Evolutionary conservation across 2,888 invertebrate genomes (phyloP).

Genomic region (Prenolepis imparis): DNA sequence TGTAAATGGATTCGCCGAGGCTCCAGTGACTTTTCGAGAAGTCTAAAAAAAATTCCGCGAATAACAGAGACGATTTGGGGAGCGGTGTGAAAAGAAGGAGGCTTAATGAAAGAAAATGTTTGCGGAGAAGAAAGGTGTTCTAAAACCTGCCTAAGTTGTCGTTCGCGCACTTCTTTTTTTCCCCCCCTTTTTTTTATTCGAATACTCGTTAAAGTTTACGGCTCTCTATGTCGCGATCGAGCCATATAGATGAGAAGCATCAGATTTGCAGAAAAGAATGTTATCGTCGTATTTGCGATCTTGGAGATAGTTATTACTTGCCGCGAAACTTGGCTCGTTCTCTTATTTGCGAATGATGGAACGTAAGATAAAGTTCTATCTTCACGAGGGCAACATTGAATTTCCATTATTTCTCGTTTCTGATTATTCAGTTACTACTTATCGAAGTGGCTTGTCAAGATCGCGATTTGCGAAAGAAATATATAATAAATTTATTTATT

Average conservation of each 20-base stretch:
- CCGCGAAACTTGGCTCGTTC: constrained; percentile 10
- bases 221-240: not conserved
- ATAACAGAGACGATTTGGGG: constrained; percentile 65
- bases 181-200: not conserved
- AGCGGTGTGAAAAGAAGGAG: constrained; percentile 67
- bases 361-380: not conserved
- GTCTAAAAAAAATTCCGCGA: constrained; percentile 62
- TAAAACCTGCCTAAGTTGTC: constrained; percentile 43
- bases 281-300: constrained; percentile 2
- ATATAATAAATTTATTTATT: not conserved
- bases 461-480: not conserved
- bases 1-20: constrained; percentile 71
- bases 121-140: constrained; percentile 56
- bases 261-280: constrained; percentile 7
- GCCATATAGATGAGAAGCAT: not conserved
- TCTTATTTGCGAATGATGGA: not conserved
- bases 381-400: not conserved
- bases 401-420: not conserved
- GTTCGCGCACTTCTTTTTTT: not conserved
- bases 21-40: constrained; percentile 67
- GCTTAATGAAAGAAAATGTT: constrained; percentile 74
- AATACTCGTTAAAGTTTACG: constrained; percentile 20
- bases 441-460: not conserved
- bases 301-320: constrained; percentile 20
- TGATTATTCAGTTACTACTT: not conserved